phyloP scores from a whole-genome alignment of 2,113 vertebrate genomes.

The Malurus cyaneus region DNA sequence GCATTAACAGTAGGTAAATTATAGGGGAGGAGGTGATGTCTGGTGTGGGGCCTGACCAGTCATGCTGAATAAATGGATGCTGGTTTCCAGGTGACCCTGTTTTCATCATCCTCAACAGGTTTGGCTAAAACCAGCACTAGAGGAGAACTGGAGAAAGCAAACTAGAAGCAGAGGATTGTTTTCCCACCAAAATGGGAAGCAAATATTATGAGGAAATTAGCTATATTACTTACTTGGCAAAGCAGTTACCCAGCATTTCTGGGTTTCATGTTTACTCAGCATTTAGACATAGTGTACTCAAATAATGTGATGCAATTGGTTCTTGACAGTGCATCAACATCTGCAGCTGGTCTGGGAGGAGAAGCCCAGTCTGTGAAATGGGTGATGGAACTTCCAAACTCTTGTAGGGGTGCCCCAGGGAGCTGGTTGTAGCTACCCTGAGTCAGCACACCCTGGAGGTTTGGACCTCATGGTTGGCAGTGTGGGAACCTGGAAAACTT shows the following conservation, averaged over 20 bases:
- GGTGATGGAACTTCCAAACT: neutral
- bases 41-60: neutral
- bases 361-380: neutral
- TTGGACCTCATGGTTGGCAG: neutral
- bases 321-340: neutral
- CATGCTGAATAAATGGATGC: fast-evolving
- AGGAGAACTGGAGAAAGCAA: neutral
- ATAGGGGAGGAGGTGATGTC: neutral
- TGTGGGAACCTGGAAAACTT: neutral
- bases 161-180: neutral
- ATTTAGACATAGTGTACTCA: fast-evolving
- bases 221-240: neutral
- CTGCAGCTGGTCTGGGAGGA: neutral
- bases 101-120: neutral
- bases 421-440: neutral
- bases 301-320: fast-evolving
- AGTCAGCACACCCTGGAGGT: neutral
- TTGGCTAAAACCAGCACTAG: neutral
- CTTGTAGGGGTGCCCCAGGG: neutral
- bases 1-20: neutral
- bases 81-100: neutral
- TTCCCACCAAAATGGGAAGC: neutral
- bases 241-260: neutral
- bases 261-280: neutral
- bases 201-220: neutral